These are phyloP conservation scores for Dysmachus trigonus DNA, from an alignment of 2,888 invertebrate species.

Conservation along the genomic window DNA sequence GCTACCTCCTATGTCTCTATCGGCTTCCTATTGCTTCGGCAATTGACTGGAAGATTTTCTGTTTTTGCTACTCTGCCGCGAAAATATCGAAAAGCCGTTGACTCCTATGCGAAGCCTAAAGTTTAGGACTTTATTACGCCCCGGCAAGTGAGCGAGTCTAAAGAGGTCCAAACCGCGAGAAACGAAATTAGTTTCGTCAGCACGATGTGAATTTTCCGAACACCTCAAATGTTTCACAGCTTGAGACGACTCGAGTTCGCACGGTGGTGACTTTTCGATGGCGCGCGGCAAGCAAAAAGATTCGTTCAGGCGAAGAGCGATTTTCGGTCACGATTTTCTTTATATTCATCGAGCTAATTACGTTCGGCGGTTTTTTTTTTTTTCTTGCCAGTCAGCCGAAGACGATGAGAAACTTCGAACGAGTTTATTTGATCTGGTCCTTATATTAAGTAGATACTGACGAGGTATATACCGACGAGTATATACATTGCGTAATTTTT, in stretches of 20 bases:
- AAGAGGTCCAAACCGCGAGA: background rate
- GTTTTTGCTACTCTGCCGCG: background rate
- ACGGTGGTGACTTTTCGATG: background rate
- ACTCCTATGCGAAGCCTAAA: background rate
- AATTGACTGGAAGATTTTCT: background rate
- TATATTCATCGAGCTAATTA: background rate
- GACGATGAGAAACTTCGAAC: background rate
- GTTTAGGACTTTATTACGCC: background rate
- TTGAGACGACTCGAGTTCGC: background rate
- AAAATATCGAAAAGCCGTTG: background rate
- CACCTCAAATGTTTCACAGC: background rate
- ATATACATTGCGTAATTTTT: background rate
- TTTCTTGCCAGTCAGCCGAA: background rate
- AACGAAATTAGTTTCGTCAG: background rate
- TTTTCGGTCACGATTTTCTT: conserved; percentile 16
- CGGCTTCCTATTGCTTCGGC: background rate
- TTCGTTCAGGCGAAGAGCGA: background rate
- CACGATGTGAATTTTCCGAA: background rate
- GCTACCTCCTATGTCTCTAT: background rate
- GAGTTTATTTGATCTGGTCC: background rate
- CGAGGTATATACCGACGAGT: background rate
- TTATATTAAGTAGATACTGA: background rate
- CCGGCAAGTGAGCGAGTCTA: background rate
- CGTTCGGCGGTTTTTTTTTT: background rate
- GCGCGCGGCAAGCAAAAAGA: background rate